phyloP scores from a whole-genome alignment of 92 coral and sea anemone species.

The Anthopleura xanthogrammica region DNA sequence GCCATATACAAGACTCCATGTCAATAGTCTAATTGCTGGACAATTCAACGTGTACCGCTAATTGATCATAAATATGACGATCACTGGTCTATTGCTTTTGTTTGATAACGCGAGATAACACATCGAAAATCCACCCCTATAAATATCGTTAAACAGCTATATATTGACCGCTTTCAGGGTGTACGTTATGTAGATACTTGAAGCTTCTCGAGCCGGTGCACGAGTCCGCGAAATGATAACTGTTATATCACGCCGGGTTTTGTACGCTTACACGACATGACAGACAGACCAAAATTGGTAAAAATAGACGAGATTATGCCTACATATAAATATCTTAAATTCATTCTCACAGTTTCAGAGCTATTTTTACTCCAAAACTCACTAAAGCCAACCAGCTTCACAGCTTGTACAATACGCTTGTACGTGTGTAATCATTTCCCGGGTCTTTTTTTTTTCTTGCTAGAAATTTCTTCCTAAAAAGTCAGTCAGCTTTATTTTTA shows the following conservation, averaged over 20 bases:
- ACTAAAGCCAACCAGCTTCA: neutral
- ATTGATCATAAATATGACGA: slow-evolving; percentile 20
- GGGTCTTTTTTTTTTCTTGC: neutral
- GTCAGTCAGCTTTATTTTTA: neutral
- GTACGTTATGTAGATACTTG: too few relatives aligned
- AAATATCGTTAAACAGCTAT: neutral
- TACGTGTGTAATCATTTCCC: neutral
- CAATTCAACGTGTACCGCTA: slow-evolving; percentile 10
- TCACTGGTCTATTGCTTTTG: neutral
- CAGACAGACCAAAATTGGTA: neutral
- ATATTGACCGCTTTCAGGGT: neutral
- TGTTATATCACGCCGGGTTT: neutral
- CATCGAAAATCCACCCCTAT: slow-evolving; percentile 1
- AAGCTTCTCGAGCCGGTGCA: neutral
- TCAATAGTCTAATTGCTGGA: slow-evolving; percentile 9
- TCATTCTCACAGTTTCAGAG: neutral
- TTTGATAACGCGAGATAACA: neutral
- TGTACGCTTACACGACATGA: neutral
- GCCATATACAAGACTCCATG: slow-evolving; percentile 7
- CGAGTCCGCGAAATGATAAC: neutral
- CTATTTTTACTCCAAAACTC: neutral
- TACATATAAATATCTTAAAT: too few relatives aligned
- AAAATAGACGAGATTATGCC: too few relatives aligned
- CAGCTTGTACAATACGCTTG: neutral
- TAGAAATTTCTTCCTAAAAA: neutral